A percentile compares a stretch with the other conserved stretches of the same genome.
Conservation (phyloP, 2,888 invertebrate genomes). For the Himalopsyche japonica region DNA sequence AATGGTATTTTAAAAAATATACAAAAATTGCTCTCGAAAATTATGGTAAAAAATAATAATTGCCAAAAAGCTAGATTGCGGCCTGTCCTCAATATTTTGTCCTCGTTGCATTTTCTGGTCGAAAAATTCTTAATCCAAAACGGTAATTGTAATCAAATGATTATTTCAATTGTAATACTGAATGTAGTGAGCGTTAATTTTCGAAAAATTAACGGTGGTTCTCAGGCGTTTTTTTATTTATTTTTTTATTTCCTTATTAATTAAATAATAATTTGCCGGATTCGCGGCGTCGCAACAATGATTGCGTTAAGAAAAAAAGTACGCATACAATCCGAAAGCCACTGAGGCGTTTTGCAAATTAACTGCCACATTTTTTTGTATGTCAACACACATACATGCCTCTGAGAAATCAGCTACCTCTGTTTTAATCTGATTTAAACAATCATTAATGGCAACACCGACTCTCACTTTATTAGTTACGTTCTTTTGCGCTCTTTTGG, state of each 20-base stretch:
- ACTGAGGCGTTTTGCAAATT: neutral
- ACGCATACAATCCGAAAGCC: neutral
- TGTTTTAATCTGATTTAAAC: neutral
- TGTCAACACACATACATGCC: neutral
- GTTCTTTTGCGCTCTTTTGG: no score
- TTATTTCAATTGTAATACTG: no score
- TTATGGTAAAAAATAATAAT: no score
- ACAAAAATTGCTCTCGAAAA: no score
- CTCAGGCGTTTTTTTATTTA: neutral
- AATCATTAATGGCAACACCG: no score
- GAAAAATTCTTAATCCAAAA: no score
- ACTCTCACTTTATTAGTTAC: no score
- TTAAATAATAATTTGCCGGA: neutral
- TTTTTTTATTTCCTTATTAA: neutral
- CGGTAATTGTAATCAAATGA: no score
- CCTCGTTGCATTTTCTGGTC: no score
- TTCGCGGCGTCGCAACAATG: neutral
- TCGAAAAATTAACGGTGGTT: neutral
- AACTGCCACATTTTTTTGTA: neutral
- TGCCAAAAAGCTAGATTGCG: no score
- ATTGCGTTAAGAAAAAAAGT: neutral
- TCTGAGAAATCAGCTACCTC: neutral
- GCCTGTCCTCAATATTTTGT: no score
- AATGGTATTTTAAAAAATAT: no score
- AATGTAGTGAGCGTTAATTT: neutral